Evolutionary conservation across 1,140 invertebrate species (phyloP).

Genomic region (Heliconius hermathena): DNA sequence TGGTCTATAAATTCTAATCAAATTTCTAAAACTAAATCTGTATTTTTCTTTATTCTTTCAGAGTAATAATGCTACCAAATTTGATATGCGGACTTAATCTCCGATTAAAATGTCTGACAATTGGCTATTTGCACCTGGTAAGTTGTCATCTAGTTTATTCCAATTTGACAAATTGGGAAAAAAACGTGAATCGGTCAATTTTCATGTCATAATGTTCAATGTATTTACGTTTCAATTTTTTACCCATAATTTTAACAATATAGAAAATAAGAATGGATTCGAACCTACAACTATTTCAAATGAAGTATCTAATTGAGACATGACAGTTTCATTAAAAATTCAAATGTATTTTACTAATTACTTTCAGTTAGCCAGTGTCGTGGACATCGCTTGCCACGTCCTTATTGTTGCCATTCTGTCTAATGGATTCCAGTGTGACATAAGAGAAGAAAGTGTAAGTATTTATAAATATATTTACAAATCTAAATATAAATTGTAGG

Average conservation of each 20-base stretch:
- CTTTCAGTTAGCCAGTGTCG: constrained; percentile 53
- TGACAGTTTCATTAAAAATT: not conserved
- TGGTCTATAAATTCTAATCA: too few species aligned
- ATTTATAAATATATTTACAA: not conserved
- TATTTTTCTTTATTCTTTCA: not conserved
- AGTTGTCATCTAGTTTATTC: constrained; percentile 19
- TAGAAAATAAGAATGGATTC: too few species aligned
- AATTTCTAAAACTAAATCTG: too few species aligned
- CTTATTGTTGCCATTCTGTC: constrained; percentile 51
- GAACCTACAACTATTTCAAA: too few species aligned
- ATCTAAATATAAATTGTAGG: too few species aligned
- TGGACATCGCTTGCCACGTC: constrained; percentile 54
- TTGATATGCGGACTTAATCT: constrained; percentile 26
- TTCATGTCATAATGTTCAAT: too few species aligned
- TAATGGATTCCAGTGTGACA: constrained; percentile 58
- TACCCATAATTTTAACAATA: too few species aligned
- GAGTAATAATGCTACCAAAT: not conserved
- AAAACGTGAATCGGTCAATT: not conserved
- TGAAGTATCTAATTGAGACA: too few species aligned
- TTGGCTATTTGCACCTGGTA: constrained; percentile 43
- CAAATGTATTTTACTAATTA: not conserved
- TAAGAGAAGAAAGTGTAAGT: constrained; percentile 52
- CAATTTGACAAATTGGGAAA: not conserved
- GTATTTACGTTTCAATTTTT: too few species aligned
- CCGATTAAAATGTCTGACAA: constrained; percentile 34